Conservation (phyloP, 1,140 invertebrate species). For the Drosophila pandora region DNA sequence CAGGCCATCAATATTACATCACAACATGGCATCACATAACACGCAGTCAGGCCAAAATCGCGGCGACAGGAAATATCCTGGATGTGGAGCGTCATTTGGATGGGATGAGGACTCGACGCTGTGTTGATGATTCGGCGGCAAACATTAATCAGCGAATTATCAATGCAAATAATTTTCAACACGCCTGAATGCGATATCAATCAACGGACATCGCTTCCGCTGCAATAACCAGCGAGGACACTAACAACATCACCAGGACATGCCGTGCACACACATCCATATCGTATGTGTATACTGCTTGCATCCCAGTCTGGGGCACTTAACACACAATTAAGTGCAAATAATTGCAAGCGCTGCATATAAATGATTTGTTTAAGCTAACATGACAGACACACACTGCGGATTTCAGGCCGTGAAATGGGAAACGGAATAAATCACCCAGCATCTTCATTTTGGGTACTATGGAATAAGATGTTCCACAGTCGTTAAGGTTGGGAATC, state of each 20-base stretch:
- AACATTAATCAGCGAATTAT: constrained; percentile 82
- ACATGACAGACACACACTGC: constrained; percentile 55
- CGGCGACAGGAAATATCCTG: constrained; percentile 52
- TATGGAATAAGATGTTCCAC: constrained; percentile 3
- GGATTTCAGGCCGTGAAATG: constrained; percentile 3
- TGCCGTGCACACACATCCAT: background rate
- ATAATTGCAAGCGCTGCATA: constrained; percentile 81
- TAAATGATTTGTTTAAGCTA: constrained; percentile 81
- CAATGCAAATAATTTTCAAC: constrained; percentile 82
- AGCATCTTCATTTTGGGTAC: constrained; percentile 55
- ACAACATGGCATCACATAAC: constrained; percentile 54
- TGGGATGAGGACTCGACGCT: constrained; percentile 3
- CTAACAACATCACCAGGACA: constrained; percentile 27
- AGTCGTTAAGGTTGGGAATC: background rate
- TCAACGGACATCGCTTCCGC: constrained; percentile 77
- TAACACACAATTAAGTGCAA: constrained; percentile 82
- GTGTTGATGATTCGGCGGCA: constrained; percentile 55
- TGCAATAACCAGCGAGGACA: constrained; percentile 54
- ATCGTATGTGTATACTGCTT: background rate
- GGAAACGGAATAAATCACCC: constrained; percentile 47
- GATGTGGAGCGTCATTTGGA: background rate
- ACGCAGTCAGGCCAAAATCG: constrained; percentile 65
- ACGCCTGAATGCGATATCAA: constrained; percentile 81
- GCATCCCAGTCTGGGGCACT: constrained; percentile 69
- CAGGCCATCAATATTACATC: constrained; percentile 72